Conservation (phyloP, 2,797 vertebrate genomes). For the Hydrophis major region DNA sequence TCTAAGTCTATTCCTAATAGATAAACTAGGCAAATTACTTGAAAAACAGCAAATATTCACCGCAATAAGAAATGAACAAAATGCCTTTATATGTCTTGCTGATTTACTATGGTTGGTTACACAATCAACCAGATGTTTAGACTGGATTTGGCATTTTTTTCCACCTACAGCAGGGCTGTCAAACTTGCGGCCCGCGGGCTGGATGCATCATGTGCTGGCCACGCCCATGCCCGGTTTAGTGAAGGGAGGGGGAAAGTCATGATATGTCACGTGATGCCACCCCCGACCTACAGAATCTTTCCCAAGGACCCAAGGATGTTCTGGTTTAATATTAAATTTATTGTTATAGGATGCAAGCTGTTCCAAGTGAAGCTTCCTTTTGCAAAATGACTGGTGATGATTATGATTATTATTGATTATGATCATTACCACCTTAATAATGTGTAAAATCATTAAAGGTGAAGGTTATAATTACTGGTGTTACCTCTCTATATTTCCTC, state of each 20-base stretch:
- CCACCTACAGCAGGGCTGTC: not conserved
- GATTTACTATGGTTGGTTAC: not conserved
- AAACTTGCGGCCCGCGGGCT: rapidly evolving
- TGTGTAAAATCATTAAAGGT: slow-evolving; percentile 37
- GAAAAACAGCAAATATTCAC: slow-evolving; percentile 42
- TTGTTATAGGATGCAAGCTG: not conserved
- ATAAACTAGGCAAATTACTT: slow-evolving; percentile 49
- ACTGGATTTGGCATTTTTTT: not conserved
- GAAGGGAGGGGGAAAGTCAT: too few species aligned
- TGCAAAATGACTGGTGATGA: not conserved
- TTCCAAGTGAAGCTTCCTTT: not conserved
- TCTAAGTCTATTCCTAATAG: slow-evolving; percentile 26
- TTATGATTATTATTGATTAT: not conserved
- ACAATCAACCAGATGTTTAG: not conserved
- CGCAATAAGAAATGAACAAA: slow-evolving; percentile 52
- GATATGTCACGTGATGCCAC: too few species aligned
- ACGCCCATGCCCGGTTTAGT: too few species aligned
- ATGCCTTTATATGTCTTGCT: slow-evolving; percentile 12
- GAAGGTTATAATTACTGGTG: slow-evolving; percentile 14
- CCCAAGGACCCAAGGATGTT: not conserved
- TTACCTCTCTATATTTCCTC: not conserved
- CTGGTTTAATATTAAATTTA: not conserved
- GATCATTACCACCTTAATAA: not conserved
- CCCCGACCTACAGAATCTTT: not conserved
- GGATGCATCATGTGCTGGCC: too few species aligned